Base-by-base conservation (phyloP, 37 sponge, comb jelly and placozoan genomes). In the Geodia barretti region DNA sequence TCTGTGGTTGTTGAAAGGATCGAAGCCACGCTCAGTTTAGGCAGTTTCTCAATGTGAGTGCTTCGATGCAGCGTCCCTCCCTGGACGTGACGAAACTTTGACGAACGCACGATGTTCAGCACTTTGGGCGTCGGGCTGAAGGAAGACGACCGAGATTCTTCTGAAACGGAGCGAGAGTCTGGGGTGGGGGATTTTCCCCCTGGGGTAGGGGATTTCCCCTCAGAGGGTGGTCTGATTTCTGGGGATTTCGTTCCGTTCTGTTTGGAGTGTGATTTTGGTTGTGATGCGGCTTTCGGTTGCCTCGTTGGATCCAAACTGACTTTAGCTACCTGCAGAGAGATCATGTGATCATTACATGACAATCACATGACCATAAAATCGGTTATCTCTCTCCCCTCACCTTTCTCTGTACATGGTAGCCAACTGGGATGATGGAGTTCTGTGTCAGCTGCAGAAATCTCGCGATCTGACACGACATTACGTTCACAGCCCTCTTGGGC, bases 381-480 rank as follows among this genome's bases (percentile, higher is more conserved):
- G 54, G 54, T 47, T 47, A 47, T 7, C 54, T 7, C 86, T 79
- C 81, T 47, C 54, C n/a, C 29, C 43, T 26, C 62, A 91, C 95
- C 87, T 93, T 96, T 36, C 97, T 80, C 67, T 86, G 90, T 9
- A 96, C 89, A 41, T 82, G 62, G 41, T 83, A 90, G 28, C 94
- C 77, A 21, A 96, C 70, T 9, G 97, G 94, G 9, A 91, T 69
- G 4, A 96, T 72, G 28, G 89, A 83, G 60, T 76, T 84, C 73
- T 93, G 88, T 11, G 94, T 85, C 14, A 96, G 86, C 41, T 91
- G 89, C 40, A 93, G 47, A 23, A 96, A 70, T 1, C 89, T 58
- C 5, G 77, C 94, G 0, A 96, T 75, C 74, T 96, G 84, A 47
- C 97, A 93, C 11, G 82, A 37, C 92, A 96, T 88, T 32, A 96